Percentiles rank a stretch among this genome's conserved stretches.
Evolutionary conservation across 2,113 vertebrate genomes (phyloP).

Genomic region (Caranx ignobilis): DNA sequence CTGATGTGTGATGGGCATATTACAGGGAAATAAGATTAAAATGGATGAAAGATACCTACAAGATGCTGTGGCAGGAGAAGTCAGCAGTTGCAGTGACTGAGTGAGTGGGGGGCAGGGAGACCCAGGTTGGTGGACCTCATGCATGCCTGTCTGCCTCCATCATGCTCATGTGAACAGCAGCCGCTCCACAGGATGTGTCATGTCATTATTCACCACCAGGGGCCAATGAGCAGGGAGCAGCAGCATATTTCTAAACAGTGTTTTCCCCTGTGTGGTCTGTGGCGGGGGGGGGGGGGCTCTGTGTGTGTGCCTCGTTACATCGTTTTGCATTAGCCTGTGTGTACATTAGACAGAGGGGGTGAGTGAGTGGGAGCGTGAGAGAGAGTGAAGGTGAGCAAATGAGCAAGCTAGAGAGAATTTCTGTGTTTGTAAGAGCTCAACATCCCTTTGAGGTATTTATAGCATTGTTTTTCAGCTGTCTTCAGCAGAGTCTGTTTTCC

Average conservation of each 20-base stretch:
- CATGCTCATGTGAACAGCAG: slow-evolving; percentile 72
- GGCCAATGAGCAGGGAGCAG: slow-evolving; percentile 66
- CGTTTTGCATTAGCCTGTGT: slow-evolving; percentile 48
- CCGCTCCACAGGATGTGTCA: slow-evolving; percentile 71
- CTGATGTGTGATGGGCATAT: background rate
- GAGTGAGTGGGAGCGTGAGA: background rate
- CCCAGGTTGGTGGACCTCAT: slow-evolving; percentile 66
- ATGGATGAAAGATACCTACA: background rate
- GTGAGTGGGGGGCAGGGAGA: slow-evolving; percentile 33
- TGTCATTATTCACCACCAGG: slow-evolving; percentile 78
- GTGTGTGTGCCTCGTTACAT: slow-evolving; percentile 24
- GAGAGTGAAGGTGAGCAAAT: slow-evolving; percentile 60
- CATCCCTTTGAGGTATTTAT: slow-evolving; percentile 77
- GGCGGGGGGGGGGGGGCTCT: slow-evolving; percentile 20
- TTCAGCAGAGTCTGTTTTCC: slow-evolving; percentile 46
- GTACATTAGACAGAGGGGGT: background rate
- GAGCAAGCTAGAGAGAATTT: slow-evolving; percentile 56
- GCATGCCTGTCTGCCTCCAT: slow-evolving; percentile 72
- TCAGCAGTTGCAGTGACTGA: slow-evolving; percentile 18
- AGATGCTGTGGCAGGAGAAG: slow-evolving; percentile 31
- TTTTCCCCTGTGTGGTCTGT: slow-evolving; percentile 27
- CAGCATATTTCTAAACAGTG: slow-evolving; percentile 55
- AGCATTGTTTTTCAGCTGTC: slow-evolving; percentile 58
- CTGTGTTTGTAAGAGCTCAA: slow-evolving; percentile 57
- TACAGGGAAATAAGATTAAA: background rate